phyloP scores from a whole-genome alignment of 2,888 invertebrate species.

The Limnephilus rhombicus region DNA sequence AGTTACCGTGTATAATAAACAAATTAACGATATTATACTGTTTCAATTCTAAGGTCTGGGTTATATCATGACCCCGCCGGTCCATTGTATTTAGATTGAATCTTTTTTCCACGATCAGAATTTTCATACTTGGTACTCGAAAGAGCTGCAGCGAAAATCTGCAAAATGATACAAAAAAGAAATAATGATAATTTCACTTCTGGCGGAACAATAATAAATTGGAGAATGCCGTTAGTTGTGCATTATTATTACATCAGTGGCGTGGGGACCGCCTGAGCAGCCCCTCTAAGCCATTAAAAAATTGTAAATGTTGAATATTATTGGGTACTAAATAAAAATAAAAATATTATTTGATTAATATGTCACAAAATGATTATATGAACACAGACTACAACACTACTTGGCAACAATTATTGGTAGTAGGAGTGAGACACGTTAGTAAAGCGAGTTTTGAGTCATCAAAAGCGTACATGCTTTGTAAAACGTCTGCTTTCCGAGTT shows the following conservation, averaged over 20 bases:
- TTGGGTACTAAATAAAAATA: too few species aligned
- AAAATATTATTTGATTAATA: too few species aligned
- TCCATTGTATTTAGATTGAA: conserved; percentile 21
- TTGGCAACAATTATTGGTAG: too few species aligned
- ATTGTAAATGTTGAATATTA: too few species aligned
- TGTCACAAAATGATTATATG: too few species aligned
- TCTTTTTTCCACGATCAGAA: conserved; percentile 19
- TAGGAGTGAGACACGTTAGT: too few species aligned
- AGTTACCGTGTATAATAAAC: background rate
- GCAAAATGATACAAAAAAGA: background rate
- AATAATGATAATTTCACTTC: background rate
- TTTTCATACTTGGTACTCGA: background rate
- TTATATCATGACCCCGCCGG: conserved; percentile 14
- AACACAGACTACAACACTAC: too few species aligned
- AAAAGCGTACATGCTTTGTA: too few species aligned
- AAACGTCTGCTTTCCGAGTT: too few species aligned
- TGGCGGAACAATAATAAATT: background rate
- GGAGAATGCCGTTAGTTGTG: background rate
- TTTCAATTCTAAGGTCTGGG: conserved; percentile 28
- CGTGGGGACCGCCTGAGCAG: background rate
- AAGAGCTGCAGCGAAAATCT: background rate
- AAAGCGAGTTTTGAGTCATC: too few species aligned
- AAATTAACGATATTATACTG: background rate
- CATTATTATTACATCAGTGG: background rate
- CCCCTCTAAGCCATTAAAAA: too few species aligned